Conservation (phyloP, 2,113 vertebrate species). For the Dendrocopos noguchii region DNA sequence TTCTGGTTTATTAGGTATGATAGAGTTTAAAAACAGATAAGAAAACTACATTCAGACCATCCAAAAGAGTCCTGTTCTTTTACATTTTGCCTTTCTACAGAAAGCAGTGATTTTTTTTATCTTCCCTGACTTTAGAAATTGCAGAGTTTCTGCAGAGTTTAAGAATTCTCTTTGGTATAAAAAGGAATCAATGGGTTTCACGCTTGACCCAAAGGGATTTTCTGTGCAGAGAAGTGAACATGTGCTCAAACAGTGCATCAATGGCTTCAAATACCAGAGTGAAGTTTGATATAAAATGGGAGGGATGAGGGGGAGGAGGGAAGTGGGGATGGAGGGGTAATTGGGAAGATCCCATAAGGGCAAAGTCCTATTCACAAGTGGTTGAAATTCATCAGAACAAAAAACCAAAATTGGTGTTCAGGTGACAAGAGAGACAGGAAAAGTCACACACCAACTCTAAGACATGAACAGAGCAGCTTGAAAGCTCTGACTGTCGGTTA, state of each 20-base stretch:
- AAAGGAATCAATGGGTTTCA: slow-evolving; percentile 21
- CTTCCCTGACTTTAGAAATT: background rate
- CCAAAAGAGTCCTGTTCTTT: background rate
- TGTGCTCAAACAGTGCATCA: slow-evolving; percentile 7
- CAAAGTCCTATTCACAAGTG: slow-evolving; percentile 35
- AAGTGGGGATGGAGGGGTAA: background rate
- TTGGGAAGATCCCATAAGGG: slow-evolving; percentile 52
- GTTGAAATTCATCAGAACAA: slow-evolving; percentile 42
- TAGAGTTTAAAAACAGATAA: background rate
- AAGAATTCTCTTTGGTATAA: slow-evolving; percentile 32
- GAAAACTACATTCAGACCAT: background rate
- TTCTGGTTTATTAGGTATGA: background rate
- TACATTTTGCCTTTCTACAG: background rate
- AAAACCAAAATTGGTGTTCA: slow-evolving; percentile 48
- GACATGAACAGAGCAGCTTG: slow-evolving; percentile 40
- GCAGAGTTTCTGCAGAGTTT: slow-evolving; percentile 12
- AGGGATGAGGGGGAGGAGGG: background rate
- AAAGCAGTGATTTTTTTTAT: background rate
- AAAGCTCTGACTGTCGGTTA: slow-evolving; percentile 17
- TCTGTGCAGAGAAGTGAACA: slow-evolving; percentile 16
- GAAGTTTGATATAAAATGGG: slow-evolving; percentile 36
- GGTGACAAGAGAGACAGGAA: slow-evolving; percentile 42
- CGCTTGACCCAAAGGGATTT: slow-evolving; percentile 34
- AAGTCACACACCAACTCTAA: slow-evolving; percentile 34
- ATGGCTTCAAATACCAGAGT: slow-evolving; percentile 33